Evolutionary conservation across 2,797 vertebrate genomes (phyloP), one percentile per base, ranked within the genome.

Genomic region (Clarias platycephalus): DNA sequence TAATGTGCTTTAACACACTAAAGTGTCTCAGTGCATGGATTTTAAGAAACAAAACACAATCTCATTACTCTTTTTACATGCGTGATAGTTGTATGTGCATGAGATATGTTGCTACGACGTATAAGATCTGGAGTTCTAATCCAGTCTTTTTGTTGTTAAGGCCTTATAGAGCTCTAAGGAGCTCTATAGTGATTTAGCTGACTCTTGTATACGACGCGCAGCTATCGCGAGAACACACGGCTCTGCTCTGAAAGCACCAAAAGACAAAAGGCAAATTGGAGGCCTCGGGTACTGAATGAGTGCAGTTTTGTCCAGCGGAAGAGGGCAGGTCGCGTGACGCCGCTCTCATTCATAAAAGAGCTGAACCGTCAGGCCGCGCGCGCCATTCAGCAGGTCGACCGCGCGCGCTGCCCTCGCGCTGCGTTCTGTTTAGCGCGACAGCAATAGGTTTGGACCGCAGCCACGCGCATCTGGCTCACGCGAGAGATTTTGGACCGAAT

Each of bases 341-440:
- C 90, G 92, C 93, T 91, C 92, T 96, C 97, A 98, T 98, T 98
- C 97, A 98, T 96, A 98, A 98, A 97, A 95, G 93, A 95, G 93
- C 93, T 89, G 92, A 94, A 95, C 94, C 93, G 94, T 94, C 92
- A 91, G 95, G 92, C 91, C 87, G 89, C 92, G 94, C 93, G 89
- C 91, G 94, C 93, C 95, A 96, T 96, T 96, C 95, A 96, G 13
- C 92, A 31, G 31, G 31, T 4, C 24, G 24, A 12, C 31, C 55
- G 72, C 82, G 72, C 82, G 74, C 22, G 15, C 3, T 9, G 40
- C 75, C 76, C 44, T 49, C 10, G 44, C 44, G 2, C 44, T 53
- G 40, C 24, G 40, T 16, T n/a, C 40, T 72, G n/a, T 13, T 49
- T 0, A 8, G 24, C 28, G 10, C 6, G 15, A 9, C 15, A 55